phyloP scores from a whole-genome alignment of 2,888 invertebrate species.

The Nezara viridula region DNA sequence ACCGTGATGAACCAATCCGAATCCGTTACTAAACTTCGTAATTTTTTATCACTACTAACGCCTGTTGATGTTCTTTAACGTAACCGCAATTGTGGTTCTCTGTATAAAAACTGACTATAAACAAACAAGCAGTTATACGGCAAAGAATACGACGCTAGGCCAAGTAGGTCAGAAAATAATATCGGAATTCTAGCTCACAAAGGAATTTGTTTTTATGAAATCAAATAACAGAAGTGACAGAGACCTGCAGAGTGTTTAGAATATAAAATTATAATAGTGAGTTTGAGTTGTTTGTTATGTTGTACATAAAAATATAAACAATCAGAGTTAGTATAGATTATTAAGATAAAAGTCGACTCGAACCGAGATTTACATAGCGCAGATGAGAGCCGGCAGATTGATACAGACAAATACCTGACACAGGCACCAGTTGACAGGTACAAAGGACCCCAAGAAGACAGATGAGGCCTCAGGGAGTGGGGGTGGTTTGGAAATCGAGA shows the following conservation, averaged over 20 bases:
- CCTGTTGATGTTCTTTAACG: background rate
- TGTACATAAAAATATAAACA: background rate
- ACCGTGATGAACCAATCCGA: too few species aligned
- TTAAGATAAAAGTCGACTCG: background rate
- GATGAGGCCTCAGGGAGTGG: background rate
- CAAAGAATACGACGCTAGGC: too few species aligned
- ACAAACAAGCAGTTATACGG: too few species aligned
- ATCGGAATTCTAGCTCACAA: too few species aligned
- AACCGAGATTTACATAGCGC: background rate
- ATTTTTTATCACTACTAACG: background rate
- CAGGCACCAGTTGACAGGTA: constrained; percentile 25
- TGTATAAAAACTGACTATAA: too few species aligned
- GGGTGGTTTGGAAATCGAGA: constrained; percentile 46
- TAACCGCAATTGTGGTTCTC: background rate
- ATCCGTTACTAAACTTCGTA: too few species aligned
- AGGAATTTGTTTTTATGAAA: background rate
- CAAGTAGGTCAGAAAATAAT: too few species aligned
- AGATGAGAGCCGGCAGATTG: background rate
- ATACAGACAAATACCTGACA: constrained; percentile 8
- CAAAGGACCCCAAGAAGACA: constrained; percentile 18
- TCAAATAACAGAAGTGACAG: background rate
- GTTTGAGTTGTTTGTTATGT: too few species aligned
- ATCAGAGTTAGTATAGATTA: background rate
- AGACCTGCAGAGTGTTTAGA: too few species aligned
- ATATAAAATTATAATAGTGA: too few species aligned